Conservation (phyloP, 2,888 invertebrate species). For the Eupithecia exiguata region DNA sequence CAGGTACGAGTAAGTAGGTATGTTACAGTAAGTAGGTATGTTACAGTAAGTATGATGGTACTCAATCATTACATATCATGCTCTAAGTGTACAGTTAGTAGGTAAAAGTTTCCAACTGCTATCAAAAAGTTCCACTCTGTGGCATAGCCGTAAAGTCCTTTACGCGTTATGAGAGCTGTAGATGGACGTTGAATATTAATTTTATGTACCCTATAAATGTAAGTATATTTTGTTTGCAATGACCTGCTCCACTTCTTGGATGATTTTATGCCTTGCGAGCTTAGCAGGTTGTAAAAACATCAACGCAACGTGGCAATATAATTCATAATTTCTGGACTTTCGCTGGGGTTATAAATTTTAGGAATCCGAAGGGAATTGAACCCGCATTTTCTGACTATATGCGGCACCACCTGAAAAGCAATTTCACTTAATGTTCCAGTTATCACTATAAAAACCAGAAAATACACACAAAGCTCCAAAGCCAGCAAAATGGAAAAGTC, state of each 20-base stretch:
- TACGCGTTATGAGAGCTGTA: constrained; percentile 45
- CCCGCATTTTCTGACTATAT: background rate
- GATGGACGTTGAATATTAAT: constrained; percentile 57
- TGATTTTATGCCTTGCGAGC: constrained; percentile 28
- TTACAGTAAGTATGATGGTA: no score
- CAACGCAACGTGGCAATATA: background rate
- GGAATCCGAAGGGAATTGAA: background rate
- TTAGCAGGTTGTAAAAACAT: constrained; percentile 21
- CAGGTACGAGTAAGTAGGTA: no score
- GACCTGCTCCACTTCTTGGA: constrained; percentile 25
- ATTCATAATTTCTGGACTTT: constrained; percentile 2
- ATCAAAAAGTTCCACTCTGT: constrained; percentile 33
- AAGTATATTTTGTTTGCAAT: constrained; percentile 34
- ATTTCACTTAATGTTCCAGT: background rate
- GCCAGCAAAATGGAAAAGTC: constrained; percentile 8
- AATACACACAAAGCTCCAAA: background rate
- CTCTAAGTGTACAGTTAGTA: background rate
- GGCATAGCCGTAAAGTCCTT: constrained; percentile 49
- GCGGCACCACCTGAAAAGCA: background rate
- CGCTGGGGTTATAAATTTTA: background rate
- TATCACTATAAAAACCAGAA: background rate
- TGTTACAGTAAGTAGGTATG: no score
- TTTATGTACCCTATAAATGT: constrained; percentile 47
- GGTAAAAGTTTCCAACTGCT: constrained; percentile 9
- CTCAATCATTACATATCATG: no score